A percentile compares a stretch with the other conserved stretches of the same genome.
Conservation (phyloP, 2,797 vertebrate species). For the Pyrocephalus nanus region DNA sequence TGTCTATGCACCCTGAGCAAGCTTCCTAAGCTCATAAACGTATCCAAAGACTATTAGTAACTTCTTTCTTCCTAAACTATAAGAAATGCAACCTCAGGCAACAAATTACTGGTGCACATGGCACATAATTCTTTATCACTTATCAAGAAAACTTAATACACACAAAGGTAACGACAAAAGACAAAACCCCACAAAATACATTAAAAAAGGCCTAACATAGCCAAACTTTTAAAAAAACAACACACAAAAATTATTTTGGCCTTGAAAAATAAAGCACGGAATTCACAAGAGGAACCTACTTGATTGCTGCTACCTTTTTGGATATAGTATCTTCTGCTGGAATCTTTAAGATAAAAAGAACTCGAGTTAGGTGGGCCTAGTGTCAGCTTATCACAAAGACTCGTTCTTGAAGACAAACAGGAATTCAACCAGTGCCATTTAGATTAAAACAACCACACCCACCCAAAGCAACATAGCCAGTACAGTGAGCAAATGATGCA, state of each 20-base stretch:
- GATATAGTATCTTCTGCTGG: slow-evolving; percentile 85
- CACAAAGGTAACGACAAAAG: not conserved
- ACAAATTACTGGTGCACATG: not conserved
- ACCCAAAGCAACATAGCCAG: not conserved
- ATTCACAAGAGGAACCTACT: slow-evolving; percentile 74
- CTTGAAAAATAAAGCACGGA: not conserved
- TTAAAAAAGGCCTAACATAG: not conserved
- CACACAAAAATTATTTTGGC: not conserved
- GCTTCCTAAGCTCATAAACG: not conserved
- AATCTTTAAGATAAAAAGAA: slow-evolving; percentile 78
- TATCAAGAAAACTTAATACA: not conserved
- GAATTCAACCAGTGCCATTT: not conserved
- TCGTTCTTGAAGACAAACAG: not conserved
- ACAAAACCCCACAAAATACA: not conserved
- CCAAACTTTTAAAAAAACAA: not conserved
- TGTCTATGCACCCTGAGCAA: not conserved
- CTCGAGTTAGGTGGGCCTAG: not conserved
- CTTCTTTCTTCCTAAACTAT: not conserved
- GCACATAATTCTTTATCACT: not conserved
- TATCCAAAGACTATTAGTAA: not conserved
- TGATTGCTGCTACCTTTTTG: slow-evolving; percentile 88
- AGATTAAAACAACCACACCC: too few relatives aligned
- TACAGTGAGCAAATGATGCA: not conserved
- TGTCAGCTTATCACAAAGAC: not conserved
- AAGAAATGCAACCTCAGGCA: not conserved